These are phyloP conservation scores for Sacculina carcini DNA, from an alignment of 2,888 invertebrate genomes.

Conservation along the genomic window DNA sequence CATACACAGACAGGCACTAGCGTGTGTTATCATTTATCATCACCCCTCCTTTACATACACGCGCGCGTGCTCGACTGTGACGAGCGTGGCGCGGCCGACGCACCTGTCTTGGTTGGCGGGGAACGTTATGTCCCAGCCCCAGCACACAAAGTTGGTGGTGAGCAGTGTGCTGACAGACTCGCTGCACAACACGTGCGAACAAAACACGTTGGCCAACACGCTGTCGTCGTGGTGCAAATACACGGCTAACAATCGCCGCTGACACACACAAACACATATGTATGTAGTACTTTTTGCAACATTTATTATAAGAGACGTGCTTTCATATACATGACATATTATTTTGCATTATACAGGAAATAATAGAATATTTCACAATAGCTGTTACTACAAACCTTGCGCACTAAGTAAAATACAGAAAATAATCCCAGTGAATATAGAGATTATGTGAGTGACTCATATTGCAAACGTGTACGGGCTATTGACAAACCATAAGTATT, in stretches of 20 bases:
- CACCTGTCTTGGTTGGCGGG: slow-evolving; percentile 59
- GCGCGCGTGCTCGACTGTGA: neutral
- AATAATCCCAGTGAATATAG: neutral
- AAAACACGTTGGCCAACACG: slow-evolving; percentile 86
- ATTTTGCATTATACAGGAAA: too few species aligned
- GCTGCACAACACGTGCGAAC: slow-evolving; percentile 71
- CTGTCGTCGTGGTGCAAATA: slow-evolving; percentile 92
- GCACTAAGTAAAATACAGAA: neutral
- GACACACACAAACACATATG: slow-evolving; percentile 20
- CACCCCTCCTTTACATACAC: too few species aligned
- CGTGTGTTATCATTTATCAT: too few species aligned
- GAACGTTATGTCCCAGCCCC: slow-evolving; percentile 90
- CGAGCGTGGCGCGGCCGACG: slow-evolving; percentile 15
- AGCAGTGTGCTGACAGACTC: slow-evolving; percentile 72
- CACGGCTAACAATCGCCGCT: slow-evolving; percentile 76
- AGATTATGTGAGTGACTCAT: too few species aligned
- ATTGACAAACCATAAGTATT: too few species aligned
- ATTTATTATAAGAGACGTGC: too few species aligned
- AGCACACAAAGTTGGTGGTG: slow-evolving; percentile 65
- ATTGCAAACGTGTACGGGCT: too few species aligned
- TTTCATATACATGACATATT: too few species aligned
- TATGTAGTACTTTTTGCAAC: too few species aligned
- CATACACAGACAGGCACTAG: too few species aligned
- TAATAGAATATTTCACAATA: too few species aligned
- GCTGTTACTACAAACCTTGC: too few species aligned